Evolutionary conservation across 2,888 invertebrate species (phyloP), one percentile per base, ranked within the genome.

Genomic region (Brassicogethes aeneus): DNA sequence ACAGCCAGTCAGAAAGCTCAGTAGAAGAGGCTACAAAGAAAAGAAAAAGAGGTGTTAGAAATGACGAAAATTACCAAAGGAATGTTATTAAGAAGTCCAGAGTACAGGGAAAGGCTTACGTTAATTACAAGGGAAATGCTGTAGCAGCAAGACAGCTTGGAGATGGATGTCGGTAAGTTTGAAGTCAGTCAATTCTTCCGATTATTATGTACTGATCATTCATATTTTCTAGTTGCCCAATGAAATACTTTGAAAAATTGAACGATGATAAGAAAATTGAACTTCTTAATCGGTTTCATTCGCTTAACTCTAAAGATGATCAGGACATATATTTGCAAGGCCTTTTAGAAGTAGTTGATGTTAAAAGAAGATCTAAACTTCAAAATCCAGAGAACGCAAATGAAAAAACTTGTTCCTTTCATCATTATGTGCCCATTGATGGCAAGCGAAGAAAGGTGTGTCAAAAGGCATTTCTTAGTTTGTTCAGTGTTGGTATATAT

Each of bases 51-150:
- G 33, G 33, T 7, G 33, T 33, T 5, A 33, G 33, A 14, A 33
- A 33, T n/a, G 12, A 33, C n/a, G 33, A 33, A 14, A n/a, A 33
- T 8, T 33, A 33, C 33, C 5, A 33, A 33, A 5, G 33, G 33
- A 5, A 33, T 33, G n/a, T 8, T 8, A 33, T 33, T 33, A 33
- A 33, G 33, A 33, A 33, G n/a, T 33, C 13, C 33, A 33, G 33
- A 33, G 33, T 33, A 5, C 33, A 33, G 7, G 33, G 33, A 33
- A 33, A 33, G n/a, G 33, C 33, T 5, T 33, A 33, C n/a, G 7
- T 8, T 8, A 33, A 33, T 33, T 33, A 33, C 33, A 33, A n/a
- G n/a, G 33, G n/a, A 8, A 33, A 33, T 8, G 5, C 33, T 12
- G 33, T 33, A n/a, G 15, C 5, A 8, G 33, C 12, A 3, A 33